Base-by-base conservation (phyloP, 2,888 invertebrate genomes). In the Stictocephala bisonia region DNA sequence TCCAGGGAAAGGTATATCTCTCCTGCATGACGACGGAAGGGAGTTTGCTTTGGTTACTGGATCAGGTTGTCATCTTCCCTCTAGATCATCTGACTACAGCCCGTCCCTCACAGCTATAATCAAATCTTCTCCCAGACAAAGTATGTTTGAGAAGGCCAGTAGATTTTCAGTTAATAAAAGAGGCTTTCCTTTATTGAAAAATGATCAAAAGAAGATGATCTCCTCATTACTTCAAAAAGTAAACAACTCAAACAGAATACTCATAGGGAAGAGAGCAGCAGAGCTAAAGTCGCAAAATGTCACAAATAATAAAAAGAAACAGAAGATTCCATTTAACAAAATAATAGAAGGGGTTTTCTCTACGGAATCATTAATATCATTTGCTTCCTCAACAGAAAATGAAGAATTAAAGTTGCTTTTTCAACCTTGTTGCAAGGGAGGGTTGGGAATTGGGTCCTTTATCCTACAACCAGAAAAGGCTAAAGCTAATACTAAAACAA, bases 231-330 rank as follows among this genome's bases (percentile, higher is more conserved):
- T 71, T 18, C 35, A 71, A 35, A 71, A 71, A 58, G 58, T 71
- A 1, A 71, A 48, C 15, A 41, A 71, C 20, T 27, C 44, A 1
- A 56, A 71, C 7, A 71, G 70, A 29, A 56, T 71, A 15, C 41
- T 71, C 44, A 58, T 71, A n/a, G 70, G 70, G 29, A 71, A 71
- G 20, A 40, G 44, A 58, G 58, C 70, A 9, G 70, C 70, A 7
- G 44, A 71, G 24, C 29, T 71, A 18, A 68, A 31, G 48, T 44
- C 29, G 2, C 24, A 44, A 26, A 22, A 41, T 22, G n/a, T 26
- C 7, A 26, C 31, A 11, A n/a, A 7, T 26, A 40, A 64, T 7
- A 44, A 64, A 9, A 9, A 11, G 6, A 64, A 64, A 44, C 64
- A 64, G 15, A 64, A 64, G 18, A 13, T 64, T 15, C 41, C 64